Base-by-base conservation (phyloP, 2,888 invertebrate genomes). In the Neocrepidodera transversa region DNA sequence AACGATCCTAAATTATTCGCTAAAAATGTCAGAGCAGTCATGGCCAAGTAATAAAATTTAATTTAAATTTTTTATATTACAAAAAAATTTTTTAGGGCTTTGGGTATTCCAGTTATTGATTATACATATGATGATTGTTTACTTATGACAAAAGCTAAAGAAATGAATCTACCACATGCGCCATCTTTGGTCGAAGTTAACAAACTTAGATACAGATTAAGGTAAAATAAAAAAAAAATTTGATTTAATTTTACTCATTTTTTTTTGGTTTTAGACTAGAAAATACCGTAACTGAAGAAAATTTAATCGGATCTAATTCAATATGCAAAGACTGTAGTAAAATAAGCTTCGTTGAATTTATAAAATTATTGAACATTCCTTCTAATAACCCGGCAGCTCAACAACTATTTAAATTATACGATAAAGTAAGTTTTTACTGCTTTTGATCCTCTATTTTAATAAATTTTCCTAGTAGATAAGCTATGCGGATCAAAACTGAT, bases 81-180 rank as follows among this genome's bases (percentile, higher is more conserved):
- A n/a, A n/a, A n/a, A n/a, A 10, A 8, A 8, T 54, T 42, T 82
- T 82, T 7, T 79, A 95, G 95, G 72, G 90, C 92, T 1, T 81
- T 96, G 11, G 88, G 89, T 1, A 85, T 96, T 35, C 95, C 96
- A 2, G 89, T 92, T 0, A 85, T 93, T 38, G 95, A 97, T 78
- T 95, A 94, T 78, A 92, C 95, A 0, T 96, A 92, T 78, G 94
- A 95, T 75, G 96, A 96, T 80, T 95, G 95, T 69, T 86, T 91
- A 38, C 82, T 95, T 60, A 91, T 95, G 82, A 87, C 87, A 51
- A 86, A 88, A 70, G 94, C 94, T n/a, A 90, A 90, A 75, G 88
- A 90, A 70, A 85, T 94, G 73, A 89, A 92, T 68, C 82, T 95
- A 23, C 93, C 93, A 0, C 85, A 86, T 66, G 89, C 90, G 0